Evolutionary conservation across 2,113 vertebrate genomes (phyloP).

Genomic region (Gobiocypris rarus): DNA sequence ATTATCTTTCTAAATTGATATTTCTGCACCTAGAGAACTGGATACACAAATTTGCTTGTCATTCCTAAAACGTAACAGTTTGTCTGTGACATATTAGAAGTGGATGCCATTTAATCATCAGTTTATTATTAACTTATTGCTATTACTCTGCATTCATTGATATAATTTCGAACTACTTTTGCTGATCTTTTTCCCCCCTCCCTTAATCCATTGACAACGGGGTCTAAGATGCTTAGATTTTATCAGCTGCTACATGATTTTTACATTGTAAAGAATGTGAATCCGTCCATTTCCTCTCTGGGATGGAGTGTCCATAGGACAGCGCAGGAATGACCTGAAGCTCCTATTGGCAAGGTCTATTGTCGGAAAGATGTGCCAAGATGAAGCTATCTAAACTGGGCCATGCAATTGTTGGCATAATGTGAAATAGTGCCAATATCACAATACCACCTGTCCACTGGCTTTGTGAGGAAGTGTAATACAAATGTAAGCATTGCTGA

Average conservation of each 20-base stretch:
- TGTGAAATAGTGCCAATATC: conserved; percentile 4
- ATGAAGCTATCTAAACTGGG: conserved; percentile 3
- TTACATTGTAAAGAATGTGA: background rate
- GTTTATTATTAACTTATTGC: background rate
- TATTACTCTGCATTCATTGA: background rate
- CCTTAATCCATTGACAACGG: too few species aligned
- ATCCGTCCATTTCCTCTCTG: background rate
- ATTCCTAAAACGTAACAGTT: background rate
- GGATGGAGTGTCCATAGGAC: background rate
- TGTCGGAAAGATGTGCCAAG: conserved; percentile 31
- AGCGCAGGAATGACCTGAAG: background rate
- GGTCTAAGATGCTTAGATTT: background rate
- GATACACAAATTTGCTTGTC: background rate
- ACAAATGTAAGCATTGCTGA: background rate
- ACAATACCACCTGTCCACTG: conserved; percentile 41
- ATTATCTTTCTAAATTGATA: background rate
- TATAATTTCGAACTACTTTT: background rate
- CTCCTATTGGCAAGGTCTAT: background rate
- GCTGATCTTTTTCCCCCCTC: background rate
- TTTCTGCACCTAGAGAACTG: background rate
- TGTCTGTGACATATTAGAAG: background rate
- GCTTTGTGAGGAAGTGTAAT: background rate
- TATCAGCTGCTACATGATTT: background rate
- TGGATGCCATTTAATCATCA: background rate
- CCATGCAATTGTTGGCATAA: background rate